These are phyloP conservation scores for Tetragonula carbonaria DNA, from an alignment of 2,888 invertebrate genomes.

Conservation along the genomic window DNA sequence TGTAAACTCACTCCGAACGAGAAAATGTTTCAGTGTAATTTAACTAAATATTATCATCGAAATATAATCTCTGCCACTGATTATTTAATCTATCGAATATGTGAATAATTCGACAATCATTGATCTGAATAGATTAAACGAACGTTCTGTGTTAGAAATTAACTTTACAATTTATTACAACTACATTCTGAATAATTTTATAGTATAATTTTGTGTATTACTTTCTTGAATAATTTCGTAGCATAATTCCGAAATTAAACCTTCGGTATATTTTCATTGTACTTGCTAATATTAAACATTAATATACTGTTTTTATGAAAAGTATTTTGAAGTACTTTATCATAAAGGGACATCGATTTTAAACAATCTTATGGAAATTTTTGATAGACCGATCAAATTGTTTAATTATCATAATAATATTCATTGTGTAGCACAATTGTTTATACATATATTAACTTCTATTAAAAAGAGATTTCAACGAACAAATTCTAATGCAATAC, in stretches of 20 bases:
- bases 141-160: not conserved
- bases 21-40: slow-evolving; percentile 1
- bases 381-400: no score
- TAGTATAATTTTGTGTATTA: not conserved
- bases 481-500: no score
- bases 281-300: not conserved
- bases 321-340: not conserved
- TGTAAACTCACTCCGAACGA: not conserved
- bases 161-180: not conserved
- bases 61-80: not conserved
- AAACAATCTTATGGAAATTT: not conserved
- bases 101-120: no score
- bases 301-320: no score
- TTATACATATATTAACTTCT: no score
- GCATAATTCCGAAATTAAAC: not conserved
- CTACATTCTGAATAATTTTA: not conserved
- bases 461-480: no score
- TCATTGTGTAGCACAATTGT: no score
- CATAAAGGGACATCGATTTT: not conserved
- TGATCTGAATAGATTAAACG: no score
- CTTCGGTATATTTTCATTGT: not conserved
- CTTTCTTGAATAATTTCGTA: not conserved
- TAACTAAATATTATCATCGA: not conserved
- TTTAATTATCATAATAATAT: no score
- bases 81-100: no score